Base-by-base conservation (phyloP, 2,888 invertebrate species). In the Stomorhina lunata region DNA sequence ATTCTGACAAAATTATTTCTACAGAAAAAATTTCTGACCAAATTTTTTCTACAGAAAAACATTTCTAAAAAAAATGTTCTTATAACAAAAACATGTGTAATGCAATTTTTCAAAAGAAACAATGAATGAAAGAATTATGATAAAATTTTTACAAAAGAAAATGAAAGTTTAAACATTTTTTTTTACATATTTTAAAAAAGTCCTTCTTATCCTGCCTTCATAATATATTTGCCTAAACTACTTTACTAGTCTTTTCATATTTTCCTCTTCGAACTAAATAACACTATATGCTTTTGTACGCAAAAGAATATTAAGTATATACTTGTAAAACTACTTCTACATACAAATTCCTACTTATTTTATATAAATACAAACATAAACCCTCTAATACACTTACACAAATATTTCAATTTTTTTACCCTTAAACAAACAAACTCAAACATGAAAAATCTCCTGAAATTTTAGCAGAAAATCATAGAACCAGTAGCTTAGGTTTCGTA, bases 221-320 rank as follows among this genome's bases (percentile, higher is more conserved):
- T 29, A 10, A 2, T 2, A 29, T 0, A 20, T 29, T 1, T 17
- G n/a, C 22, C 12, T 29, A 12, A 50, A 20, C 12, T 7, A 25
- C 7, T n/a, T n/a, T n/a, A 17, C 4, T n/a, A 43, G 34, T 22
- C 25, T 53, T 63, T 55, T n/a, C n/a, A n/a, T n/a, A n/a, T n/a
- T n/a, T n/a, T 69, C 45, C 10, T 9, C 22, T 63, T 63, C 27
- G 22, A 40, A 69, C 27, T 50, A 68, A 53, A 72, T 75, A 66
- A 81, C 76, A 76, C 66, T 59, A 45, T 71, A 65, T 43, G 55
- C 73, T 50, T 50, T 78, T 81, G 40, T 73, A 75, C 10, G 68
- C 68, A 55, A 73, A 68, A 69, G 68, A 73, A 78, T 63, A 81
- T 73, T 78, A 81, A 78, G 81, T 81, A 57, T 59, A 61, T 27